phyloP scores from a whole-genome alignment of 2,797 vertebrate species.

The Schizothorax lantsangensis region DNA sequence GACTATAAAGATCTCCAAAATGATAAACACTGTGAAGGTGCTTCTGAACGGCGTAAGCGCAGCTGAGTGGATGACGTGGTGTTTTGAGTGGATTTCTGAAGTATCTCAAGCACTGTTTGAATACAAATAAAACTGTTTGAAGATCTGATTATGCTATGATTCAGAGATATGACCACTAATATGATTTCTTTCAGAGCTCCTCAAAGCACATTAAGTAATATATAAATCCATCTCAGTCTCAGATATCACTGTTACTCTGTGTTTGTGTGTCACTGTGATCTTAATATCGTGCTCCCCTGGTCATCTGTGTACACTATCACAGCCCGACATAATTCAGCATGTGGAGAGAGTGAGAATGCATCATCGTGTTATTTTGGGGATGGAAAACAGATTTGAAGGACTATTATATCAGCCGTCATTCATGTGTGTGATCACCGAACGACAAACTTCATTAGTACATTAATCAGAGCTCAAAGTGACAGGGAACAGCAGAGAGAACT shows the following conservation, averaged over 20 bases:
- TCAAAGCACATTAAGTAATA: not conserved
- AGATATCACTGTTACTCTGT: not conserved
- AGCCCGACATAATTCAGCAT: constrained; percentile 21
- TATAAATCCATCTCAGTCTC: not conserved
- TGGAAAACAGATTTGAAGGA: constrained; percentile 26
- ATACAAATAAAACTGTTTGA: constrained; percentile 18
- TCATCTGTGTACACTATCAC: constrained; percentile 21
- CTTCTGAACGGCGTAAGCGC: not conserved
- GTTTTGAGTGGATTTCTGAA: not conserved
- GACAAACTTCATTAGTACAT: constrained; percentile 1
- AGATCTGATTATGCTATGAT: not conserved
- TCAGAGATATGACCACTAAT: not conserved
- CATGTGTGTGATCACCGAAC: not conserved
- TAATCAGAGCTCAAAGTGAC: not conserved
- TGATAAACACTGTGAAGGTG: not conserved
- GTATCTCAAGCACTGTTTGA: not conserved
- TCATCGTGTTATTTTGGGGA: constrained; percentile 38
- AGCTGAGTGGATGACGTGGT: not conserved
- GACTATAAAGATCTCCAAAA: constrained; percentile 23
- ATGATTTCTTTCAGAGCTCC: constrained; percentile 6
- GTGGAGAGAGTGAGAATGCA: not conserved
- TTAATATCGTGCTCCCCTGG: not conserved
- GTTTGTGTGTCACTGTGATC: constrained; percentile 15
- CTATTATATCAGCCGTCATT: not conserved
- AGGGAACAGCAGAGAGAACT: not conserved